Conservation (phyloP, 30 jellyfish, hydroid and myxozoan species). For the Hydractinia echinata region DNA sequence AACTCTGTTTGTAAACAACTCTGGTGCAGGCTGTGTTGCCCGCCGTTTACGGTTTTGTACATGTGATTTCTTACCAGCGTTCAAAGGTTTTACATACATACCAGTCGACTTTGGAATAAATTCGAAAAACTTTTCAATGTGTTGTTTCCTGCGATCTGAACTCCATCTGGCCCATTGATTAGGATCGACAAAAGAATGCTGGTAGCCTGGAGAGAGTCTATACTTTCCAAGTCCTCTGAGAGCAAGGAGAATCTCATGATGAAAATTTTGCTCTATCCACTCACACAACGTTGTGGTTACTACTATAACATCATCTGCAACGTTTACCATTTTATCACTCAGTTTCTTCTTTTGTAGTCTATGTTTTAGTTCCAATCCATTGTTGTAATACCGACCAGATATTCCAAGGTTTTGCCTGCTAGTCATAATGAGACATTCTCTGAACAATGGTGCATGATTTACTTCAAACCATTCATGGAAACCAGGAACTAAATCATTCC, state of each 20-base stretch:
- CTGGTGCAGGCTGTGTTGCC: constrained; percentile 36
- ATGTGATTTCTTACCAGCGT: constrained; percentile 45
- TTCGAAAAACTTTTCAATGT: constrained; percentile 17
- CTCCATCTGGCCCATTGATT: constrained; percentile 32
- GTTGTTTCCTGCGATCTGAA: constrained; percentile 34
- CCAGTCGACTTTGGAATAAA: constrained; percentile 22
- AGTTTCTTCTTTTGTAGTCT: neutral
- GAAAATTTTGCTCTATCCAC: neutral
- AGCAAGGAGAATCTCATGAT: neutral
- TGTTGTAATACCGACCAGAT: neutral
- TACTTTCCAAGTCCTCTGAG: constrained; percentile 21
- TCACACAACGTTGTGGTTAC: neutral
- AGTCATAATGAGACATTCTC: constrained; percentile 11
- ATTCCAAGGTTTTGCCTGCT: constrained; percentile 34
- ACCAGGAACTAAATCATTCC: constrained; percentile 48
- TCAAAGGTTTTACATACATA: constrained; percentile 34
- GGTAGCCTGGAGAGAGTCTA: constrained; percentile 38
- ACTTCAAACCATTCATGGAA: constrained; percentile 35
- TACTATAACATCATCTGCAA: neutral
- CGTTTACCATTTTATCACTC: neutral
- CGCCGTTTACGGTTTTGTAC: constrained; percentile 32
- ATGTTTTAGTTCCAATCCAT: constrained; percentile 14
- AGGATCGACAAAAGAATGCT: constrained; percentile 41
- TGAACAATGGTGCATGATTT: constrained; percentile 16
- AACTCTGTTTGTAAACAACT: neutral